Evolutionary conservation across 2,113 vertebrate genomes (phyloP), one percentile per base, ranked within the genome.

Genomic region (Grus americana): DNA sequence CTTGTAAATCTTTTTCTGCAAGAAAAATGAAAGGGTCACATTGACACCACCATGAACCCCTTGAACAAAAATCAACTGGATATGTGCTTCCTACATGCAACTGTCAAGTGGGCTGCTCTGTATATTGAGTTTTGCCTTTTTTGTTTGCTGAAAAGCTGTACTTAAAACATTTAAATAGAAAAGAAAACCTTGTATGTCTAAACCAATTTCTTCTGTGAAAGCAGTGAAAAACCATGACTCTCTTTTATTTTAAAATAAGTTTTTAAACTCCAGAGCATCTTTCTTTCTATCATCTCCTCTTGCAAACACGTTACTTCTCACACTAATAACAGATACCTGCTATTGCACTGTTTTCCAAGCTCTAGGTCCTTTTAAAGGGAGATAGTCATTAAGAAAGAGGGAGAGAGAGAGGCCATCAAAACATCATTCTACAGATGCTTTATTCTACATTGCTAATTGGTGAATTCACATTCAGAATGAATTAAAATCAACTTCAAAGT

Each of bases 1-100:
- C 97, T 99, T 99, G 98, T 99, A 99, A 97, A 99, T 99, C 98
- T 99, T 99, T 98, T 99, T 99, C 99, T 99, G 98, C 65, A 92
- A 91, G 81, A 55, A 89, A 84, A 40, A 4, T 0, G 4, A 32
- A 63, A 93, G 27, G 74, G 61, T 68, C 42, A 72, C 14, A 4
- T 4, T 76, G 42, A 82, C 30, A 50, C 44, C 44, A 47, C 47
- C 15, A 50, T 7, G n/a, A 88, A 86, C 5, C 2, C 30, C 5
- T 27, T 10, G 30, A 75, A 66, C 74, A 62, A 74, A 75, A 75
- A 54, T 0, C 5, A 52, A 24, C 30, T 1, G 2, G 14, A 24
- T 46, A 59, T 6, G 16, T 7, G 59, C 16, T 68, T 82, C 52
- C 75, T 6, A 16, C 54, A 19, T 4, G 26, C 36, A 38, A 12